These are phyloP conservation scores for Cephalopterus ornatus DNA, from an alignment of 2,113 vertebrate genomes.

Conservation along the genomic window DNA sequence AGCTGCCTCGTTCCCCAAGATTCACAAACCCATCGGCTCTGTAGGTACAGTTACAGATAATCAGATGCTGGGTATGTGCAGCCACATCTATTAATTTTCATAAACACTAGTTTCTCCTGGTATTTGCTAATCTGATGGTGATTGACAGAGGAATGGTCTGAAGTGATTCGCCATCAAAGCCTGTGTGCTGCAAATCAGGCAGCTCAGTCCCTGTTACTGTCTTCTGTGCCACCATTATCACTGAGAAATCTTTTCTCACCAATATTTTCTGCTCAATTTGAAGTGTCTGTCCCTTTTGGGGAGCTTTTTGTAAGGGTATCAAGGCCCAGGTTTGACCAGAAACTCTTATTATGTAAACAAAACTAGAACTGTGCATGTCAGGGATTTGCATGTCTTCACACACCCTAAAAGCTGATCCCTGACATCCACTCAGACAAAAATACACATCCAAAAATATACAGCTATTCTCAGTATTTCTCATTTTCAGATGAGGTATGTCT, in stretches of 20 bases:
- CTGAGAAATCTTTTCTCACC: background rate
- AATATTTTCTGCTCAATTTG: background rate
- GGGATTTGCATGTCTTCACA: background rate
- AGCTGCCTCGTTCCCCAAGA: background rate
- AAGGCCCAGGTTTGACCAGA: background rate
- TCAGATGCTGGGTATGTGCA: background rate
- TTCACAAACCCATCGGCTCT: fast-evolving
- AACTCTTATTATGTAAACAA: fast-evolving
- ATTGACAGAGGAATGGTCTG: background rate
- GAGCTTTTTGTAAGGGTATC: background rate
- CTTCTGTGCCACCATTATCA: background rate
- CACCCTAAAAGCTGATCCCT: background rate
- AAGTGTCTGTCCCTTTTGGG: background rate
- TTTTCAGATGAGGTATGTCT: background rate
- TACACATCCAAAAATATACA: background rate
- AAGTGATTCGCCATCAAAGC: background rate
- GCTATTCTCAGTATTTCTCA: background rate
- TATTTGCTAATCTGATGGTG: background rate
- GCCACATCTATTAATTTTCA: background rate
- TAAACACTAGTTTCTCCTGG: background rate
- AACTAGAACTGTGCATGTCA: fast-evolving
- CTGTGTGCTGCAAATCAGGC: fast-evolving
- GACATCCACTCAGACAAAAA: background rate
- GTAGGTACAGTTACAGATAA: background rate
- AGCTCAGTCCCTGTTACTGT: background rate